Percentiles rank a stretch among this genome's conserved stretches.
These are phyloP conservation scores for Sakesphorus luctuosus DNA, from an alignment of 2,113 vertebrate species.

Conservation along the genomic window DNA sequence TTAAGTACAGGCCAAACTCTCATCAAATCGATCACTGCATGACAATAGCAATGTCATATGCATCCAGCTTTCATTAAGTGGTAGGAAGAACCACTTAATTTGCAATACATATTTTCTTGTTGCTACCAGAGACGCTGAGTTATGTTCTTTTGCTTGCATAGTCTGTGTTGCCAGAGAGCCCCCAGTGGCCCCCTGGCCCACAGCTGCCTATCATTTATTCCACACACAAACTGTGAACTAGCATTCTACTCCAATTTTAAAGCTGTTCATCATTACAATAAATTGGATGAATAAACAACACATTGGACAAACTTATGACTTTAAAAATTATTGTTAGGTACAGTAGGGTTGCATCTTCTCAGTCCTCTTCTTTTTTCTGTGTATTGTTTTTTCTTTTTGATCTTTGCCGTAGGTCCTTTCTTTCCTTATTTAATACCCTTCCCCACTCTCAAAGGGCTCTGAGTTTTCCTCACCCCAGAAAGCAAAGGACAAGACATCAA, in stretches of 20 bases:
- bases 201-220: constrained; percentile 60
- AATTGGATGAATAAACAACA: constrained; percentile 53
- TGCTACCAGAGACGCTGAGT: neutral
- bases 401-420: constrained; percentile 42
- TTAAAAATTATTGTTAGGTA: constrained; percentile 57
- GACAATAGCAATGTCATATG: neutral
- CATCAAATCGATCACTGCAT: neutral
- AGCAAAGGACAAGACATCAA: constrained; percentile 61
- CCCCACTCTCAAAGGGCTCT: neutral
- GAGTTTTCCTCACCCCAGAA: constrained; percentile 1
- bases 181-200: neutral
- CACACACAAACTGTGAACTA: constrained; percentile 37
- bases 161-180: neutral
- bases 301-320: constrained; percentile 20
- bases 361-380: neutral
- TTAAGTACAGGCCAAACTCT: neutral
- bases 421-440: neutral
- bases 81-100: constrained; percentile 10
- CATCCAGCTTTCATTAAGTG: neutral
- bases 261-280: constrained; percentile 56
- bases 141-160: neutral
- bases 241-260: constrained; percentile 45
- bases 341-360: neutral
- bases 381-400: constrained; percentile 40
- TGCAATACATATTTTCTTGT: constrained; percentile 29